phyloP scores from a whole-genome alignment of 2,888 invertebrate genomes.

The Sthenelais limicola region DNA sequence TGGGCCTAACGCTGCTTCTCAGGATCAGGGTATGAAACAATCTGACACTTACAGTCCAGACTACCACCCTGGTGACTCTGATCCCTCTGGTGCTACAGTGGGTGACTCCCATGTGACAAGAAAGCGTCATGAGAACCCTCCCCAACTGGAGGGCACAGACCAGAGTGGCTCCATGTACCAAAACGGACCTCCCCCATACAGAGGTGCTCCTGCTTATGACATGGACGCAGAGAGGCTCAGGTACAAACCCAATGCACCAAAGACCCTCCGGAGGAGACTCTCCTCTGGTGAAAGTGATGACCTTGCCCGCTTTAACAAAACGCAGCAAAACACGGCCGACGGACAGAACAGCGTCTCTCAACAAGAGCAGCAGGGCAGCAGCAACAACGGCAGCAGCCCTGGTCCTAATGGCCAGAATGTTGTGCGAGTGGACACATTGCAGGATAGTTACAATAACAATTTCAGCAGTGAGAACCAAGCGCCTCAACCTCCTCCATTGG shows the following conservation, averaged over 20 bases:
- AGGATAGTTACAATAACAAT: slow-evolving; percentile 29
- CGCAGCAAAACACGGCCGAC: neutral
- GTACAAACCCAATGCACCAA: slow-evolving; percentile 61
- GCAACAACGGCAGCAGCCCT: too few species aligned
- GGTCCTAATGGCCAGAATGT: too few species aligned
- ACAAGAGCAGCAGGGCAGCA: neutral
- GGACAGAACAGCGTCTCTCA: neutral
- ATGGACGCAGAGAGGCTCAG: slow-evolving; percentile 44
- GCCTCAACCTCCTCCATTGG: neutral
- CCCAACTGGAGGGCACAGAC: neutral
- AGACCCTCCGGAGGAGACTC: slow-evolving; percentile 63
- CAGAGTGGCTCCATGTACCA: neutral
- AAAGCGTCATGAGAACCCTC: neutral
- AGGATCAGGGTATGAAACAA: neutral
- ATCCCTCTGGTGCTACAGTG: neutral
- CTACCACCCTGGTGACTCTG: slow-evolving; percentile 34
- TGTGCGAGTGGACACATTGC: slow-evolving; percentile 29
- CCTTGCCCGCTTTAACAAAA: slow-evolving; percentile 1
- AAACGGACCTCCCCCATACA: slow-evolving; percentile 2
- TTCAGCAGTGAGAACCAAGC: neutral
- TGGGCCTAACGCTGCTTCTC: neutral
- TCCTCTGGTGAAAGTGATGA: slow-evolving; percentile 68
- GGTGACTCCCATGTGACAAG: neutral
- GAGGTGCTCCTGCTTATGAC: slow-evolving; percentile 30
- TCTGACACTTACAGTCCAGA: neutral